Evolutionary conservation across 2,113 vertebrate genomes (phyloP), one percentile per base, ranked within the genome.

Genomic region (Charadrius vociferus): DNA sequence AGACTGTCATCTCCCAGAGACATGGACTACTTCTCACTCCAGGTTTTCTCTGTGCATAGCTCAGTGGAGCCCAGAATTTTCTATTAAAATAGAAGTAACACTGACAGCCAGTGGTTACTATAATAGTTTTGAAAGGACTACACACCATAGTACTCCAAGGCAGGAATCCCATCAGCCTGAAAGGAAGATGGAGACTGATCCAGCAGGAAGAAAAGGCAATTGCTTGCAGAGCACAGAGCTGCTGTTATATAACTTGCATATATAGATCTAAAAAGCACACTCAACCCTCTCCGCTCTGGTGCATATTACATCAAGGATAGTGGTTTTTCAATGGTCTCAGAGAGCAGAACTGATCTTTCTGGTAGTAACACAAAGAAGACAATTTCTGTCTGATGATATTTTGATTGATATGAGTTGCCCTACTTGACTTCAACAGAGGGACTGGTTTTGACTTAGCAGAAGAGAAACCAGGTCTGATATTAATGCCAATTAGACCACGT

Each of bases 291-390:
- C 59, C 55, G 30, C 14, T 63, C 26, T 88, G 32, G n/a, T 83
- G 32, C 9, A 14, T 56, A 34, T 73, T 82, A 27, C 61, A 68
- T 84, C 61, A 81, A 89, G 32, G 47, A 49, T 8, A 52, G 36
- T 34, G 56, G n/a, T 4, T 93, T 93, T 74, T 47, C 56, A 61
- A 0, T 36, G 32, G 26, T 50, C 21, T 67, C 59, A 32, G 23
- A 86, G 23, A 92, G 36, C n/a, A 88, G 52, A 20, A 30, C 43
- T 63, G 56, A 12, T 70, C 26, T 30, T 92, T 93, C 55, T 96
- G 55, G 22, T 70, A 88, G 43, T 37, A 82, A 52, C n/a, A 74
- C 39, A 74, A 58, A 79, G 56, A 93, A 10, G 29, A 56, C 36
- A 49, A 17, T 34, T 82, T 61, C 56, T 63, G 8, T 26, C 32